Percentiles rank a stretch among this genome's conserved stretches.
phyloP scores from a whole-genome alignment of 2,888 invertebrate species.

The Cryptus armator region DNA sequence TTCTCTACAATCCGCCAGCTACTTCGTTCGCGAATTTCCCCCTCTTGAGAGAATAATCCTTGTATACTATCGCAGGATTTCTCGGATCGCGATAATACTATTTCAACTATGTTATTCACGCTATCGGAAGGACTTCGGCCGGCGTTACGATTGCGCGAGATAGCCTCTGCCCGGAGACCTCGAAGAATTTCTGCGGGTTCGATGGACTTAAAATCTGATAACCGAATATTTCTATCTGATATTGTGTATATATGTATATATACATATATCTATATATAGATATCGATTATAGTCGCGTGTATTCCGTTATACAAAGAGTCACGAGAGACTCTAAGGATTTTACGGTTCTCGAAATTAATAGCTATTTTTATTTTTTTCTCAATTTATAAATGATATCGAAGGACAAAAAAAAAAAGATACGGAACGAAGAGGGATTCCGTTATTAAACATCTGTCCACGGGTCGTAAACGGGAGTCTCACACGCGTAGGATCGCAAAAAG shows the following conservation, averaged over 20 bases:
- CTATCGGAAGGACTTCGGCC: neutral
- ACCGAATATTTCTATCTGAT: no score
- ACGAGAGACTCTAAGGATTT: neutral
- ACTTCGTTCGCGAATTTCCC: neutral
- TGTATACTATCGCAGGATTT: neutral
- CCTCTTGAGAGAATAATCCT: neutral
- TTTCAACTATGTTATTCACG: slow-evolving; percentile 22
- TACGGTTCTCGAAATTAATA: neutral
- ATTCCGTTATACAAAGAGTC: slow-evolving; percentile 16
- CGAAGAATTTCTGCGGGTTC: no score
- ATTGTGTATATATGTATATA: neutral
- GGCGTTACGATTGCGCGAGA: no score
- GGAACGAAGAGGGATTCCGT: slow-evolving; percentile 33
- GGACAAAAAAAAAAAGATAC: neutral
- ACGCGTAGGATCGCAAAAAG: slow-evolving; percentile 30
- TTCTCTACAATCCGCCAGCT: neutral
- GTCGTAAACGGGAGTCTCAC: slow-evolving; percentile 17
- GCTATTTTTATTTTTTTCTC: slow-evolving; percentile 9
- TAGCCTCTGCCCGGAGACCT: no score
- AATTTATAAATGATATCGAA: neutral
- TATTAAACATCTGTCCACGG: slow-evolving; percentile 35
- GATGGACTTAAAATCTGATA: no score
- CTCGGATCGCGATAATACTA: slow-evolving; percentile 13
- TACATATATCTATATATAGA: neutral
- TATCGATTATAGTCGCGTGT: neutral